Percentiles rank a stretch among this genome's conserved stretches.
phyloP scores from a whole-genome alignment of 2,797 vertebrate species.

The Poliocrania exsul region DNA sequence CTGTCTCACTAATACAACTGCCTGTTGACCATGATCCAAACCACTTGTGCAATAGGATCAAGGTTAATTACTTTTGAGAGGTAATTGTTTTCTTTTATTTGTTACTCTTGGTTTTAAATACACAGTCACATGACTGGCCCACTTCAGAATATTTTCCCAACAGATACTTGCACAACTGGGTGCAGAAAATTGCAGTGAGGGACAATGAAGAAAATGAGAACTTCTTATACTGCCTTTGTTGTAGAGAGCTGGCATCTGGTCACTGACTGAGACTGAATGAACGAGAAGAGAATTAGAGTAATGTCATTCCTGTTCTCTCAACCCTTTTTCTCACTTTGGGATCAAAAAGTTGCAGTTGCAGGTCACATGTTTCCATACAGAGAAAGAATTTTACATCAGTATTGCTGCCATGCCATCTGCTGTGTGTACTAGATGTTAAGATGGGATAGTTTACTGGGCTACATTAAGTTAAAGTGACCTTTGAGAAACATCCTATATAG shows the following conservation, averaged over 20 bases:
- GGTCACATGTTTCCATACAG: accelerated
- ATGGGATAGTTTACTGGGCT: background rate
- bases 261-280: background rate
- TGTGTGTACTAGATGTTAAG: background rate
- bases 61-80: background rate
- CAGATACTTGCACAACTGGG: background rate
- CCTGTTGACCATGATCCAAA: background rate
- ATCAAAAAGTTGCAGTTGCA: background rate
- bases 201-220: background rate
- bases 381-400: background rate
- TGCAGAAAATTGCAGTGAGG: background rate
- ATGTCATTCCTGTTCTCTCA: background rate
- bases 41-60: background rate
- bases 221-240: background rate
- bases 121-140: background rate
- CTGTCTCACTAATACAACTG: background rate
- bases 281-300: accelerated
- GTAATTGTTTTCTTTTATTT: background rate
- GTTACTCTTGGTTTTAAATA: background rate
- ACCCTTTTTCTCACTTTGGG: background rate
- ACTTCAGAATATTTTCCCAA: background rate
- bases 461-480: background rate
- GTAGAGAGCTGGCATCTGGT: background rate
- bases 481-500: background rate
- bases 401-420: background rate